These are phyloP conservation scores for Salvelinus fontinalis DNA, from an alignment of 2,113 vertebrate genomes.

Conservation along the genomic window DNA sequence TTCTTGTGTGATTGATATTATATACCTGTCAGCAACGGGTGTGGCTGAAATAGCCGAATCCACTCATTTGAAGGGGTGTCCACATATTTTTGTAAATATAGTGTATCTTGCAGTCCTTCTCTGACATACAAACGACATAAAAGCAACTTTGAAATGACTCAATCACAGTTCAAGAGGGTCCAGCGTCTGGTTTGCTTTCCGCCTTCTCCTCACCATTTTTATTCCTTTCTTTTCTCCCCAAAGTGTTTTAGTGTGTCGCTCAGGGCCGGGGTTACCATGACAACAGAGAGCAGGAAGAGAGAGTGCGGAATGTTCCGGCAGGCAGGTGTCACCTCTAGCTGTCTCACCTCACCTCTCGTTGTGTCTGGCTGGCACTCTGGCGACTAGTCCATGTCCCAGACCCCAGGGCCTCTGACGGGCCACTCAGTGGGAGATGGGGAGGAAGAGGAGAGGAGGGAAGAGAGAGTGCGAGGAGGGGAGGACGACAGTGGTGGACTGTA, in stretches of 20 bases:
- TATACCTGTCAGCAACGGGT: too few relatives aligned
- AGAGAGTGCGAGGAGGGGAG: background rate
- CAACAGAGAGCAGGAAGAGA: slow-evolving; percentile 67
- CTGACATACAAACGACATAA: slow-evolving; percentile 9
- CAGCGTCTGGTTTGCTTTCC: background rate
- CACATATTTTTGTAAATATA: too few relatives aligned
- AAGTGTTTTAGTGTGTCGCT: slow-evolving; percentile 71
- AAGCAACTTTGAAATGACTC: background rate
- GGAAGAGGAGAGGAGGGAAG: background rate
- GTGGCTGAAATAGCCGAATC: too few relatives aligned
- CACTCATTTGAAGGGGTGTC: too few relatives aligned
- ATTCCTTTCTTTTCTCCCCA: too few relatives aligned
- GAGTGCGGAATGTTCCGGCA: slow-evolving; percentile 60
- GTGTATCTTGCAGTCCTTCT: background rate
- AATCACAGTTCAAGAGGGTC: background rate
- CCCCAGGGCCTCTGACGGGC: slow-evolving; percentile 32
- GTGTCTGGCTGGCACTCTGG: slow-evolving; percentile 61
- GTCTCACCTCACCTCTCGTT: slow-evolving; percentile 74
- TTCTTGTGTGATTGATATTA: too few relatives aligned
- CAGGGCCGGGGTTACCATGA: slow-evolving; percentile 81
- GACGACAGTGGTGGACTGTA: too few relatives aligned
- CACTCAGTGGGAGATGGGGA: slow-evolving; percentile 18
- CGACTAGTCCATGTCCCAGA: slow-evolving; percentile 15
- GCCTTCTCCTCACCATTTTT: too few relatives aligned
- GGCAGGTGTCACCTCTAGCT: slow-evolving; percentile 85